Percentiles rank a stretch among this genome's conserved stretches.
Conservation (phyloP, 2,797 vertebrate species). For the Micrastur ruficollis region DNA sequence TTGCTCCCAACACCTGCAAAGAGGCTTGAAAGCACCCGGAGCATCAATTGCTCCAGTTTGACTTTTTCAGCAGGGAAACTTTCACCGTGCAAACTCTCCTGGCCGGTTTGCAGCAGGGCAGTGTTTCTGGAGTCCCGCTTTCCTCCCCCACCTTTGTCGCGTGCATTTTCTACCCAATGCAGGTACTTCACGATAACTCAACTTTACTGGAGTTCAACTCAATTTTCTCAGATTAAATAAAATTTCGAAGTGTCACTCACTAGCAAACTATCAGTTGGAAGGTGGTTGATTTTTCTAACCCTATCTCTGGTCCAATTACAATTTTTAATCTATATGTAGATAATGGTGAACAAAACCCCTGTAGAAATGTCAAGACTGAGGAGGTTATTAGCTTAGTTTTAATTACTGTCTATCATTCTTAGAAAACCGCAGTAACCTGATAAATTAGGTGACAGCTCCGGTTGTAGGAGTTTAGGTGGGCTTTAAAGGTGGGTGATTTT, state of each 20-base stretch:
- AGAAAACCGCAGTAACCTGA: conserved; percentile 69
- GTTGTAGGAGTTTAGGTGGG: conserved; percentile 62
- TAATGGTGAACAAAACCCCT: conserved; percentile 90
- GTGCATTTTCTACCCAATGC: conserved; percentile 52
- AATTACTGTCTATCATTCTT: conserved; percentile 96
- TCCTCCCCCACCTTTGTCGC: not conserved
- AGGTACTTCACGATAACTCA: conserved; percentile 74
- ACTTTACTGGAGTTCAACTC: conserved; percentile 85
- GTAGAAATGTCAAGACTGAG: conserved; percentile 95
- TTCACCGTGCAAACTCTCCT: not conserved
- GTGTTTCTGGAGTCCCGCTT: not conserved
- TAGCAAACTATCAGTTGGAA: conserved; percentile 80
- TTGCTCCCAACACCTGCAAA: not conserved
- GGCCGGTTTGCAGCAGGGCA: not conserved
- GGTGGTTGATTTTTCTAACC: conserved; percentile 87
- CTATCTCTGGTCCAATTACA: conserved; percentile 91
- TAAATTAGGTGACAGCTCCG: conserved; percentile 75
- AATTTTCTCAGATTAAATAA: conserved; percentile 90
- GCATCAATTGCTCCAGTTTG: not conserved
- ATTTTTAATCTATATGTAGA: conserved; percentile 99
- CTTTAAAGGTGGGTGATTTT: not conserved
- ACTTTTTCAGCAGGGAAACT: not conserved
- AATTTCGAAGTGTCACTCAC: conserved; percentile 90
- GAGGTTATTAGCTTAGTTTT: conserved; percentile 97
- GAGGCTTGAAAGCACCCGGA: not conserved